phyloP scores from a whole-genome alignment of 2,113 vertebrate genomes.

The Alligator mississippiensis region DNA sequence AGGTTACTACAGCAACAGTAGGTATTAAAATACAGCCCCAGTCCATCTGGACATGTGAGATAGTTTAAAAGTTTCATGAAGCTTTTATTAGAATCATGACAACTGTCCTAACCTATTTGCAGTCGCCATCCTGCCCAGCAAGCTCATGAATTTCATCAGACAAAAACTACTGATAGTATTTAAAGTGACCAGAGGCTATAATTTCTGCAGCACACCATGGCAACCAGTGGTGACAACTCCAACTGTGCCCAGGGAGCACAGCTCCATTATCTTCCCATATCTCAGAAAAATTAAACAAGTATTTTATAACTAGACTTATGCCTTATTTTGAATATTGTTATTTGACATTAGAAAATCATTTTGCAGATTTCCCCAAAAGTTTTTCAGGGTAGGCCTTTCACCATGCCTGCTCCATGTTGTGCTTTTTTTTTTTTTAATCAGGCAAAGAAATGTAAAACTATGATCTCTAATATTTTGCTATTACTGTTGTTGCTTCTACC shows the following conservation, averaged over 20 bases:
- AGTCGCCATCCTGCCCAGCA: neutral
- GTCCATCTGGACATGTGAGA: neutral
- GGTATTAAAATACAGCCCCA: neutral
- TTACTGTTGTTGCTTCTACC: fast-evolving
- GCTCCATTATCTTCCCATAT: neutral
- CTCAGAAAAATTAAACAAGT: neutral
- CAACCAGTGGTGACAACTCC: neutral
- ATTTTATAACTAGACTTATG: neutral
- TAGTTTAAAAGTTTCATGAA: slow-evolving; percentile 36
- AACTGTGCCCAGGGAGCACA: neutral
- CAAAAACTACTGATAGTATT: neutral
- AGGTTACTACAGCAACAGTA: slow-evolving; percentile 6
- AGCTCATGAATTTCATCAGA: slow-evolving; percentile 2
- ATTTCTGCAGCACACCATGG: neutral
- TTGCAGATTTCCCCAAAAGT: neutral
- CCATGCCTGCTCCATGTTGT: neutral
- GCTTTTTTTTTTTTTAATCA: neutral
- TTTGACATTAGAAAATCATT: neutral
- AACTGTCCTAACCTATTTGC: neutral
- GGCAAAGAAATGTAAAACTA: neutral
- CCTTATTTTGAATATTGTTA: neutral
- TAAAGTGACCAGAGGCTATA: neutral
- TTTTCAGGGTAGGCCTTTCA: neutral
- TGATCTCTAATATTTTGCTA: neutral
- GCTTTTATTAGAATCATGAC: slow-evolving; percentile 30